Base-by-base conservation (phyloP, 2,797 vertebrate genomes). In the Alosa sapidissima region DNA sequence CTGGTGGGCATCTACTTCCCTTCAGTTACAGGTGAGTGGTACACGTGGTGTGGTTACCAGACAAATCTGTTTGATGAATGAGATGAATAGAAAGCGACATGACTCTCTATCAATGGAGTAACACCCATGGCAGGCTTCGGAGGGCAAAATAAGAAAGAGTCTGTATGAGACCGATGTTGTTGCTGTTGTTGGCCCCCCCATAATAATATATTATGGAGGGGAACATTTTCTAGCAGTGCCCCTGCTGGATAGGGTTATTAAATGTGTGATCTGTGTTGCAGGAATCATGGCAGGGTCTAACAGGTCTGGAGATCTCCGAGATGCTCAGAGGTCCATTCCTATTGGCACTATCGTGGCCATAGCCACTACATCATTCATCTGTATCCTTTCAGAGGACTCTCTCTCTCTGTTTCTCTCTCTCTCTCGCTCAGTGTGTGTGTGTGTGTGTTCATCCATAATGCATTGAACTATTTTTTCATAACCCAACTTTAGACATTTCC, bases 251-350 rank as follows among this genome's bases (percentile, higher is more conserved):
- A 36, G 19, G 36, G 36, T 0, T 33, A 16, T 47, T 41, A 72
- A 41, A 10, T 19, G 14, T 78, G 72, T 78, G 36, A 5, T 19
- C 0, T 78, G 5, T 51, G 55, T 89, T 90, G n/a, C 87, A 99
- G 98, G 98, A 84, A 99, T 99, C 88, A 98, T 99, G 97, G 98
- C 98, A 3, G 98, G 98, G 82, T 99, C 97, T 5, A 99, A 99
- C 89, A 95, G 98, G 82, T 99, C 98, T 2, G 98, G 98, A 85
- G 97, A 98, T 90, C 96, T 99, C 81, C 94, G 93, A 93, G 97
- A 99, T 72, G 97, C 98, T 55, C 97, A 99, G 93, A 97, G 96
- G 89, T 99, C 98, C 47, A 99, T 99, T 91, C 98, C 98, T 51
- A 94, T 95, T 0, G 98, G 98, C 91, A 99, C 98, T 82, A 98